Base-by-base conservation (phyloP, 1,140 invertebrate genomes). In the Euschistus heros region DNA sequence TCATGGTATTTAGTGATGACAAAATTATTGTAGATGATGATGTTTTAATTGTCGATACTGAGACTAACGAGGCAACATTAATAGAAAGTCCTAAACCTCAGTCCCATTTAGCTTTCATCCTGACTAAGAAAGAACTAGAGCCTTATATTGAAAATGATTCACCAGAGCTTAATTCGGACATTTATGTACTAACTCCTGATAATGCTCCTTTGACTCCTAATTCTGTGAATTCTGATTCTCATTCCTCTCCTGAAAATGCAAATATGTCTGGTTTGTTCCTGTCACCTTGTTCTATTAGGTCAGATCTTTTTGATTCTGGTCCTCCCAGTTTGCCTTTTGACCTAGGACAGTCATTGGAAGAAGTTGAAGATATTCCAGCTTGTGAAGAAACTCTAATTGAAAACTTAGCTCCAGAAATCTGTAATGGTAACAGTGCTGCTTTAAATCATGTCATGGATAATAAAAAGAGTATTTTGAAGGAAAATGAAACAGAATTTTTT, bases 41-140 rank as follows among this genome's bases (percentile, higher is more conserved):
- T 69, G 71, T 83, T 55, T 71, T 83, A 4, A 71, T 81, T 24
- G 75, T 82, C 24, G 78, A 83, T 68, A 80, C 75, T 0, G 73
- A 75, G 68, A 82, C 81, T 2, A 81, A 82, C 66, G 72, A 77
- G 71, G 80, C 77, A 37, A 75, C 76, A 17, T 66, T 82, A 0
- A 69, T 81, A 0, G 79, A 81, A 68, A 75, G 75, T 59, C 71
- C 69, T 0, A 69, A 65, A 64, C 68, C 68, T 0, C 71, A 70
- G 63, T 70, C 69, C 18, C 69, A 71, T 44, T 54, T 71, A 18
- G 69, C 68, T 13, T 72, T 72, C 66, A 64, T 71, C 0, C 44
- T 57, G n/a, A 59, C 61, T 15, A 65, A 50, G 26, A 55, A 33
- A 30, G 26, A 30, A 4, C 20, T 61, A 10, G 47, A 50, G 15